phyloP scores from a whole-genome alignment of 2,113 vertebrate genomes.

The Ia io region DNA sequence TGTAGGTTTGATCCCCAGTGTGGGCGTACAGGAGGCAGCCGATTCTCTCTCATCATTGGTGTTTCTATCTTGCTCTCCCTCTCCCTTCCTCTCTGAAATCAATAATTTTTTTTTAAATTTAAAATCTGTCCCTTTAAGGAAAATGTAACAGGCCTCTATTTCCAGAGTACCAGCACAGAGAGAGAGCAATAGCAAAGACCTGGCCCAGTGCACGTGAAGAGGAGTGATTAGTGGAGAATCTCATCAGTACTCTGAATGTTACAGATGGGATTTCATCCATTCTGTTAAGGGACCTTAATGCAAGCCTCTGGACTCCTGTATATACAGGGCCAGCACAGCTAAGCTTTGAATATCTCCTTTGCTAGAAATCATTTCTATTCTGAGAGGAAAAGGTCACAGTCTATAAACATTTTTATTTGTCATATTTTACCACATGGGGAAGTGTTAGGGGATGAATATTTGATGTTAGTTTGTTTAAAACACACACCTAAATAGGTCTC shows the following conservation, averaged over 20 bases:
- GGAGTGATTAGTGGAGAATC: neutral
- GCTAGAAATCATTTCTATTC: neutral
- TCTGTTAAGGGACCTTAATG: constrained; percentile 8
- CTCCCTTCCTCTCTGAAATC: too few species aligned
- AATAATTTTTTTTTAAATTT: neutral
- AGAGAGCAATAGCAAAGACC: neutral
- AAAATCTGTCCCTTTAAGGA: neutral
- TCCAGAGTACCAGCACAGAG: neutral
- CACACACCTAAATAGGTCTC: neutral
- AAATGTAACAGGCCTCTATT: neutral
- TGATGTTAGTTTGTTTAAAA: constrained; percentile 1
- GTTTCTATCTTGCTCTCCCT: too few species aligned
- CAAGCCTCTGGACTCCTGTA: neutral
- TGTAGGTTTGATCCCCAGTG: too few species aligned
- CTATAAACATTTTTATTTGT: constrained; percentile 5
- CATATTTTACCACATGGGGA: neutral
- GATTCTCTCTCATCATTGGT: too few species aligned
- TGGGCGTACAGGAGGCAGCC: too few species aligned
- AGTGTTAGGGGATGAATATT: neutral
- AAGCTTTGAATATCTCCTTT: neutral
- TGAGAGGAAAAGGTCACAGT: neutral
- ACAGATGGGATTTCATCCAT: neutral
- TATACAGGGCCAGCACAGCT: neutral
- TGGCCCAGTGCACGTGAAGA: neutral
- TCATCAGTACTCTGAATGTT: neutral